Conservation (phyloP, 2,113 vertebrate species). For the Neolamprologus modestus region DNA sequence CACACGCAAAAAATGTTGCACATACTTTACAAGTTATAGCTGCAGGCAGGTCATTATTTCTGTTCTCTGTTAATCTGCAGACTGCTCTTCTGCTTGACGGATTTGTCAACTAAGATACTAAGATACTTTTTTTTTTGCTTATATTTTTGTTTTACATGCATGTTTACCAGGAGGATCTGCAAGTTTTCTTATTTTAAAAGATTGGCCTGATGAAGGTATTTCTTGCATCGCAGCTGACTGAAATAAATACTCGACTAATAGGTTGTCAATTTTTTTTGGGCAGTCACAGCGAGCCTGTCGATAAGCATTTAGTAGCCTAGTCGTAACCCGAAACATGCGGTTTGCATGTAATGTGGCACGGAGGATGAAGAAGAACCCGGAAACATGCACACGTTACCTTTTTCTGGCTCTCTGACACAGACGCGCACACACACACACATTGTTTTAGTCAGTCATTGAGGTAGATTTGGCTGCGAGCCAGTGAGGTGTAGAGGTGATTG, state of each 20-base stretch:
- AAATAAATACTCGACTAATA: background rate
- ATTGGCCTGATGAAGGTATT: background rate
- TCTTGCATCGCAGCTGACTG: background rate
- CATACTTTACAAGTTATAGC: background rate
- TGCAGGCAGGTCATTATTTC: background rate
- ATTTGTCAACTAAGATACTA: background rate
- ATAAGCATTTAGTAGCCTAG: background rate
- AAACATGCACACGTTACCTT: background rate
- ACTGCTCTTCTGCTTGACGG: background rate
- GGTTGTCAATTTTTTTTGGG: background rate
- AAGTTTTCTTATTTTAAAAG: background rate
- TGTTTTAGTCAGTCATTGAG: background rate
- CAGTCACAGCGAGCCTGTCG: background rate
- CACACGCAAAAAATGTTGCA: background rate
- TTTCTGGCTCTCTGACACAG: background rate
- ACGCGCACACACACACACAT: background rate
- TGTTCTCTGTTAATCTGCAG: background rate
- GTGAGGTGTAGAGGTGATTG: constrained; percentile 43
- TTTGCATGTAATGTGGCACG: background rate
- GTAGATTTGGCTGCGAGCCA: constrained; percentile 16
- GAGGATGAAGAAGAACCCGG: background rate
- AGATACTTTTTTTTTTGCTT: background rate
- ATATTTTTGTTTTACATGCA: background rate
- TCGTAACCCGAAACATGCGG: background rate
- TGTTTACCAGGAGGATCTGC: background rate